Evolutionary conservation across 2,888 invertebrate genomes (phyloP), one percentile per base, ranked within the genome.

Genomic region (Melipona beecheii): DNA sequence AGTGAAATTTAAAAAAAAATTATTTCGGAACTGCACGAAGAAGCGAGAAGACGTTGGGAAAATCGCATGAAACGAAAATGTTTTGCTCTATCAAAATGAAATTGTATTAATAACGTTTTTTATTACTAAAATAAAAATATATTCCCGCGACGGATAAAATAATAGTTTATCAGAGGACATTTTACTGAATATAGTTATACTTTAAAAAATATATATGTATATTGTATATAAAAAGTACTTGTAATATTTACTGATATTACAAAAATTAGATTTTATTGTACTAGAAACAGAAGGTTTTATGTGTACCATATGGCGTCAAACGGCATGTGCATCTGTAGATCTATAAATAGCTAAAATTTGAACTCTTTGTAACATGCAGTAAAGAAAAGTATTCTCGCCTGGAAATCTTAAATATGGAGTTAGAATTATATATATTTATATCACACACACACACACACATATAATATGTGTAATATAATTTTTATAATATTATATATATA

Each of bases 221-320:
- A 52, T 50, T 68, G 65, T 52, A 56, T 65, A 36, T 65, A 66
- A 49, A 66, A 49, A 49, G 21, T 43, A 24, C 27, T 11, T 50
- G 11, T 27, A 50, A 49, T 58, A 19, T 60, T 56, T 21, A 43
- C n/a, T 74, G 21, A 24, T 2, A 66, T 19, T 2, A 66, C n/a
- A 43, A 75, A 75, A 56, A 52, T 43, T 27, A 21, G 13, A 64
- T 65, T 80, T 54, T 77, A 50, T 85, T 87, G 80, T 85, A 74
- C 76, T 84, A 78, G 76, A 86, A 90, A 87, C 91, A 92, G 86
- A 92, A 92, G 91, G 88, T 87, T 91, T 81, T 84, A 75, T 85
- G 90, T 85, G 87, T 84, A 83, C 92, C 93, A 93, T 91, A 93
- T 92, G 93, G 92, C 90, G 84, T 84, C 71, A 60, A 85, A 88